Base-by-base conservation (phyloP, 2,888 invertebrate genomes). In the Criorhina ranunculi region DNA sequence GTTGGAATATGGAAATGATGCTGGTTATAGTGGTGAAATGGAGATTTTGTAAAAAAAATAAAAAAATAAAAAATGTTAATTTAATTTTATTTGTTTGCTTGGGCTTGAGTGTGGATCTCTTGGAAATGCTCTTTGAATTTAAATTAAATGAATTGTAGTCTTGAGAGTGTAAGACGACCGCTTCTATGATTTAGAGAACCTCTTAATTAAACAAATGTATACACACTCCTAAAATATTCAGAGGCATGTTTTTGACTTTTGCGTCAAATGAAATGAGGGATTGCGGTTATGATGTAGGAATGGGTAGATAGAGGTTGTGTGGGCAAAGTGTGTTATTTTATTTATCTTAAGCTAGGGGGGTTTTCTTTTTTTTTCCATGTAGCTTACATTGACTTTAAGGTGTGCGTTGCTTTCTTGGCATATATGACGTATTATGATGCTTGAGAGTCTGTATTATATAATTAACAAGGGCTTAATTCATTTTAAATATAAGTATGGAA, bases 1-100 rank as follows among this genome's bases (percentile, higher is more conserved):
- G n/a, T n/a, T n/a, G 55, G 59, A 77, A 76, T 72, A 77, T 82
- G 78, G 49, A 83, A 83, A 72, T 69, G 19, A 19, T 46, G 42
- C 55, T 51, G 64, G 49, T 57, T 49, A 5, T 53, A 60, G 66
- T 73, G 60, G 60, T 40, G 46, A 35, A 62, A 37, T 72, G 66
- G 51, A 57, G 77, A 69, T 42, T 64, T 57, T 31, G 24, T 42
- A 60, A 46, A 57, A 42, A 42, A 67, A n/a, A n/a, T n/a, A n/a
- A n/a, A n/a, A n/a, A n/a, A n/a, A n/a, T n/a, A n/a, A n/a, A n/a
- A n/a, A 60, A 66, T 62, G 33, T 78, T 66, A 66, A 77, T 72
- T 67, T 81, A 59, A 72, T 53, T 81, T 70, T 76, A 64, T 53
- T 78, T 72, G 37, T 69, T 64, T 44, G 31, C 35, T 44, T 42